Evolutionary conservation across 2,888 invertebrate genomes (phyloP).

Genomic region (Acanthoscelides obtectus): DNA sequence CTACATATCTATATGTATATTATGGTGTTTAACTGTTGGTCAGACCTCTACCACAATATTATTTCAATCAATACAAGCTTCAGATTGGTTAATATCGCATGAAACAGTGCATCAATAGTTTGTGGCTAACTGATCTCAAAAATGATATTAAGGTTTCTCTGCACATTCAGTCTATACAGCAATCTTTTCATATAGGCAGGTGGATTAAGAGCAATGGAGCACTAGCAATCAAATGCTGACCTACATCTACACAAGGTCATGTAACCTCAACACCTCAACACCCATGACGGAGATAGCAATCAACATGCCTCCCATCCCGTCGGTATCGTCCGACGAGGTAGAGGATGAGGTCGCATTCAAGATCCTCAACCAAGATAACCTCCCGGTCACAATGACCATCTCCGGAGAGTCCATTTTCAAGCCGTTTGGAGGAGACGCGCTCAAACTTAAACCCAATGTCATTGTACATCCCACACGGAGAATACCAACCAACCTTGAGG

Average conservation of each 20-base stretch:
- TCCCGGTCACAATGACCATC: conserved; percentile 40
- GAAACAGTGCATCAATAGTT: too few species aligned
- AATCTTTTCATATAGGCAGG: neutral
- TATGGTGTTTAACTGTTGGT: too few species aligned
- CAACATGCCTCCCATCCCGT: conserved; percentile 28
- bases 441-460: conserved; percentile 51
- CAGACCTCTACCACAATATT: too few species aligned
- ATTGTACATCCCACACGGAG: conserved; percentile 54
- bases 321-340: conserved; percentile 33
- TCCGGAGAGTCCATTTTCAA: conserved; percentile 42
- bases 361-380: conserved; percentile 45
- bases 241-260: neutral
- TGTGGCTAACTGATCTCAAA: too few species aligned
- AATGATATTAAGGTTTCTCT: too few species aligned
- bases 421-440: conserved; percentile 41
- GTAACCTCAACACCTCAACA: neutral
- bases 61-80: too few species aligned
- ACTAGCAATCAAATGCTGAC: neutral
- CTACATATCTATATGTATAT: too few species aligned
- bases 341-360: conserved; percentile 45
- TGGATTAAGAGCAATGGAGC: neutral
- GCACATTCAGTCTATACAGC: neutral
- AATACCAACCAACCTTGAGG: conserved; percentile 34
- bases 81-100: too few species aligned
- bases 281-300: conserved; percentile 5